Base-by-base conservation (phyloP, 1,140 invertebrate genomes). In the Rhynchophorus ferrugineus region DNA sequence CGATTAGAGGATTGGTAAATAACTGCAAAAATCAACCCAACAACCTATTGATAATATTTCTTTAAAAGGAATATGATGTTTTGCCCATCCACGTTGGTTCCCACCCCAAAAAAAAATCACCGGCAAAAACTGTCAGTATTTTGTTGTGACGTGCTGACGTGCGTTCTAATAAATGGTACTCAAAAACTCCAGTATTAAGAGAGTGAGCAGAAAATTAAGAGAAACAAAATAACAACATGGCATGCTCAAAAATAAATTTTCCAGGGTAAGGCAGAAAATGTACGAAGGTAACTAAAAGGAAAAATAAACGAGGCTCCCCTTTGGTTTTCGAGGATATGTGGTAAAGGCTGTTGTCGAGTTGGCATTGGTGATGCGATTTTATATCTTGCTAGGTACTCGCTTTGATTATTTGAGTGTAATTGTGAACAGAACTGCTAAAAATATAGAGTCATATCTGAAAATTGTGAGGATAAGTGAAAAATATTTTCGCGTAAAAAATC, bases 101-200 rank as follows among this genome's bases (percentile, higher is more conserved):
- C n/a, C n/a, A n/a, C n/a, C n/a, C n/a, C n/a, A n/a, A n/a, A n/a
- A n/a, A n/a, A n/a, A n/a, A n/a, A n/a, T n/a, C n/a, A n/a, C n/a
- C n/a, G 45, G 45, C 45, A 47, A 43, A 39, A 39, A 47, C 21
- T 24, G 35, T 49, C 53, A 55, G 45, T 55, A 56, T 51, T 59
- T 56, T 63, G 61, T 63, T 63, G 61, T 63, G 61, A 61, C 61
- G 49, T 63, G 61, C 61, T 61, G 54, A 61, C 61, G 59, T 63
- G 61, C 61, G 56, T 59, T 50, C n/a, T 46, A 44, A 45, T 55
- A 21, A 44, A 44, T 41, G 34, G n/a, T n/a, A 13, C 21, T 21
- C 18, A 46, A 55, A 38, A 55, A 55, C 46, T 55, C 53, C 53
- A 55, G 38, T 37, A 42, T 44, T 49, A 44, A 44, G 33, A 34